Conservation (phyloP, 2,888 invertebrate genomes). For the Zele albiditarsus region DNA sequence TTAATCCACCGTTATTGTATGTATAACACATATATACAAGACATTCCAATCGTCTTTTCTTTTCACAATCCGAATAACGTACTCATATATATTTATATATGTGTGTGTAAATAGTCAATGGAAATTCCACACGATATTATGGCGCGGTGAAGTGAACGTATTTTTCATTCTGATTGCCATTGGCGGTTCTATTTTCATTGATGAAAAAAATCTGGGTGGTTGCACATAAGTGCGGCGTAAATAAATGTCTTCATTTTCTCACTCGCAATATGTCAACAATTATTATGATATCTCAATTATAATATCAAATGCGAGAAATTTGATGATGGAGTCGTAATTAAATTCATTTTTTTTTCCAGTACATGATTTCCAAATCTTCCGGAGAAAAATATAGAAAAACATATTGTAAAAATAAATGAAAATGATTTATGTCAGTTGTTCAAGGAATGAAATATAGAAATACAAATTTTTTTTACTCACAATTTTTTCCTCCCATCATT, state of each 20-base stretch:
- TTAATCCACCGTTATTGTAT: conserved; percentile 27
- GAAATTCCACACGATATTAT: conserved; percentile 12
- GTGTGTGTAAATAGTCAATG: conserved; percentile 30
- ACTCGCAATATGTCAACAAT: too few species aligned
- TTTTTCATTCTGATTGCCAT: background rate
- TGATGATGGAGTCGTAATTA: too few species aligned
- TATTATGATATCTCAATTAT: too few species aligned
- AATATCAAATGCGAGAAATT: too few species aligned
- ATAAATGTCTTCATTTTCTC: too few species aligned
- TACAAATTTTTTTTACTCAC: background rate
- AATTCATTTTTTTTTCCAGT: too few species aligned
- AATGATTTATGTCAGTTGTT: too few species aligned
- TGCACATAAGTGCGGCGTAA: background rate
- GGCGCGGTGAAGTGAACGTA: background rate
- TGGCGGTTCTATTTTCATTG: background rate
- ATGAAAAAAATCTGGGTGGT: background rate
- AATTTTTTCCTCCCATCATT: background rate
- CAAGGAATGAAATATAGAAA: too few species aligned
- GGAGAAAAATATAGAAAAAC: too few species aligned
- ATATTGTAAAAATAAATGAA: too few species aligned
- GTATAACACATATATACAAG: conserved; percentile 9
- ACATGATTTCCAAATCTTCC: too few species aligned
- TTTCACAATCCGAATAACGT: conserved; percentile 4
- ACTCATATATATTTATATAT: background rate
- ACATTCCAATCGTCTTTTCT: conserved; percentile 34